Base-by-base conservation (phyloP, 2,113 vertebrate species). In the Trichomycterus rosablanca region DNA sequence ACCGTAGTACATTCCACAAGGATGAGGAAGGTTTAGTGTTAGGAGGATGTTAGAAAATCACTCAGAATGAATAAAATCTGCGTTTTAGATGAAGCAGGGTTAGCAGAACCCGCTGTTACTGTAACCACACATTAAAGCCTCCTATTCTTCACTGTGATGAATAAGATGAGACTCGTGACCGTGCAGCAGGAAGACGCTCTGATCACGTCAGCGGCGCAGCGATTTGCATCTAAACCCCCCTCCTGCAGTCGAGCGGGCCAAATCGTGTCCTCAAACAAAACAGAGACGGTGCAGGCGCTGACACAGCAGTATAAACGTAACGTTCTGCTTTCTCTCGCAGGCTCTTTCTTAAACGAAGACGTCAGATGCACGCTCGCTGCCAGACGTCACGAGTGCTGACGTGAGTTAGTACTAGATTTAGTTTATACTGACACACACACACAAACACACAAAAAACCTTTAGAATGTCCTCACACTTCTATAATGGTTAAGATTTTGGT, bases 31-130 rank as follows among this genome's bases (percentile, higher is more conserved):
- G 37, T 40, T 23, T 18, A 4, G 1, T 46, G 28, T 54, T 48
- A 55, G 42, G 7, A 22, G 20, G 22, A 15, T 55, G 51, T 46
- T 55, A 64, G 11, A 30, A 46, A 64, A 18, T 20, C 4, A 44
- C 7, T 18, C 11, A 24, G 20, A 48, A 39, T 10, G 10, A 49
- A 37, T 9, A 6, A 18, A 42, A 42, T 11, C 9, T 46, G 44
- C 23, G 30, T 59, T 59, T 59, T 2, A n/a, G 30, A 30, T 4
- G 26, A n/a, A n/a, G n/a, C n/a, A n/a, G n/a, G n/a, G n/a, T n/a
- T n/a, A n/a, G n/a, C n/a, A n/a, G n/a, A n/a, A n/a, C n/a, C n/a
- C n/a, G n/a, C n/a, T n/a, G n/a, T n/a, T n/a, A n/a, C n/a, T n/a
- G n/a, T n/a, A n/a, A 30, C 26, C 26, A 30, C n/a, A 7, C 26